phyloP scores from a whole-genome alignment of 1,140 invertebrate species.

The Frieseomelitta varia region DNA sequence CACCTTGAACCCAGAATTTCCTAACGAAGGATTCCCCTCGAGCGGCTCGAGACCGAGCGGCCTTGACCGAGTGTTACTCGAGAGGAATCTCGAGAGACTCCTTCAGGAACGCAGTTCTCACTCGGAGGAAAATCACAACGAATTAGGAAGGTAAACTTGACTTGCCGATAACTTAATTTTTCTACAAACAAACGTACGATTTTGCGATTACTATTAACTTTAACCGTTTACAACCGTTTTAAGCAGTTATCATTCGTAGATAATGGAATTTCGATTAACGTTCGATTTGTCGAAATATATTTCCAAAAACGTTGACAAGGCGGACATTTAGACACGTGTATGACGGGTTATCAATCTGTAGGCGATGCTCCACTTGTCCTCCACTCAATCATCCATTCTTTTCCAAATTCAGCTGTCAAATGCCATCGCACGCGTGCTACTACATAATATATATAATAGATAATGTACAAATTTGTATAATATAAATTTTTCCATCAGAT shows the following conservation, averaged over 20 bases:
- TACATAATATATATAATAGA: no score
- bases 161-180: background rate
- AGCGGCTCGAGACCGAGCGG: conserved; percentile 77
- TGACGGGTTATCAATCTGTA: background rate
- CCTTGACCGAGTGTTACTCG: conserved; percentile 84
- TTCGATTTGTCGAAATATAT: background rate
- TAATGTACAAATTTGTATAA: no score
- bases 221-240: background rate
- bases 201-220: background rate
- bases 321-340: background rate
- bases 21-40: conserved; percentile 51
- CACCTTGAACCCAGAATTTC: conserved; percentile 57
- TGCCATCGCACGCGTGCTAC: no score
- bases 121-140: conserved; percentile 70
- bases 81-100: conserved; percentile 84
- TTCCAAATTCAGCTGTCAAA: no score
- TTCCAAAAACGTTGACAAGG: background rate
- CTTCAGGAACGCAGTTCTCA: conserved; percentile 78
- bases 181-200: background rate
- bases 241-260: background rate
- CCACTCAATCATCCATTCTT: background rate
- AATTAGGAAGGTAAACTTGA: conserved; percentile 76
- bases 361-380: background rate
- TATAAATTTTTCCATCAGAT: no score
- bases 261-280: background rate